These are phyloP conservation scores for Strix aluco DNA, from an alignment of 2,113 vertebrate genomes.

Conservation along the genomic window DNA sequence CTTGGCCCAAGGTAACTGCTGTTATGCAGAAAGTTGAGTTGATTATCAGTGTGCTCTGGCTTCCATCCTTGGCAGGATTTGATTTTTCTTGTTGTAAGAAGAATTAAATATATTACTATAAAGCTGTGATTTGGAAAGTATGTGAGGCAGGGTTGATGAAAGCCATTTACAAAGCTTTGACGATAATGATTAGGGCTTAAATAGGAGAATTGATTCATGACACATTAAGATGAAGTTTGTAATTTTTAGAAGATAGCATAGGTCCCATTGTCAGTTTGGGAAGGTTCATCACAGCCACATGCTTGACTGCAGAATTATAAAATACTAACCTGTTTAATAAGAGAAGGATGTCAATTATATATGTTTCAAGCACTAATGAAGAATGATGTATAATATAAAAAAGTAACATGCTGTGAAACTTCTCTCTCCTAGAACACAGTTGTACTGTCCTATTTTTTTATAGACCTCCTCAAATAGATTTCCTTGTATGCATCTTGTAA, in stretches of 20 bases:
- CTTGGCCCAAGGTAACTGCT: neutral
- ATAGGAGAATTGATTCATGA: neutral
- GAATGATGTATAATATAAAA: neutral
- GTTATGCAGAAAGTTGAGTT: neutral
- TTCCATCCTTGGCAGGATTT: neutral
- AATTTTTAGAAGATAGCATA: neutral
- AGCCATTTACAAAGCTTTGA: neutral
- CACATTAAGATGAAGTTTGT: neutral
- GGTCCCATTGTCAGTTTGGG: neutral
- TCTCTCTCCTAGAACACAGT: neutral
- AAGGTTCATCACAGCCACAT: neutral
- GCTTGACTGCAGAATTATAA: neutral
- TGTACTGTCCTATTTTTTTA: neutral
- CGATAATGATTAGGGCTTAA: neutral
- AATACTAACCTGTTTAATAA: neutral
- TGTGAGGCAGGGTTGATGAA: neutral
- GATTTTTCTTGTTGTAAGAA: neutral
- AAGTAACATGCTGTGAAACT: neutral
- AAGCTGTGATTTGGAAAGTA: neutral
- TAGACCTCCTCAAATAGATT: neutral
- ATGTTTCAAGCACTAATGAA: neutral
- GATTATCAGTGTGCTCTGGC: neutral
- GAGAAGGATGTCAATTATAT: neutral
- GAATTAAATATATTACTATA: neutral
- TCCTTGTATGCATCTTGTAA: neutral